Base-by-base conservation (phyloP, 2,797 vertebrate genomes). In the Sebastes baramenuke region DNA sequence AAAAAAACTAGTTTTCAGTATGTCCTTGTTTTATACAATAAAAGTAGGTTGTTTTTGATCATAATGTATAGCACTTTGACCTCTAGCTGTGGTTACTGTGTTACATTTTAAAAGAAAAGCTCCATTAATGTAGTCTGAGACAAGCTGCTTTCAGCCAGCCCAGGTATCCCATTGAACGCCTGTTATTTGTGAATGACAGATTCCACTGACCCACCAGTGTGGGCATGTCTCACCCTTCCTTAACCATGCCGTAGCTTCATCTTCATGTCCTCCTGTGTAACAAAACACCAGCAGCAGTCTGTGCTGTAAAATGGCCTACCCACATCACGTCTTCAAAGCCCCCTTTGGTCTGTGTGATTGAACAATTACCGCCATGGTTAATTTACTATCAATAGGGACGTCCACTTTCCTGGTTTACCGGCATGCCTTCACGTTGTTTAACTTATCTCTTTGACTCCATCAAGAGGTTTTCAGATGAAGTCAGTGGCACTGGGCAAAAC, bases 321-420 rank as follows among this genome's bases (percentile, higher is more conserved):
- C 90, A 29, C 90, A 94, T 92, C 79, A 20, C 61, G 29, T 80
- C 89, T 90, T 92, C 92, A 92, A 90, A 94, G 83, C 67, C 16
- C 14, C 79, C 88, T 92, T 87, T 85, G 78, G 81, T 91, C 82
- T 83, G 80, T 83, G 81, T 93, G 93, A 94, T 92, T 93, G 93
- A 95, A 94, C 93, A 95, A 95, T 96, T 96, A 96, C 92, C 75
- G 72, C 88, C 91, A 94, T 30, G 94, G 79, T 94, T 94, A 94
- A 94, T 95, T 95, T 93, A 78, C 64, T 70, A 55, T 74, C 75
- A 92, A 92, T 82, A 64, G 87, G 72, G 55, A 84, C 69, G 59
- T 80, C 80, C 91, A 89, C 87, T 93, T 90, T 84, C 82, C 79
- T 61, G 20, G 86, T 88, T 90, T 75, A 83, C 90, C 86, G 7